Evolutionary conservation across 2,797 vertebrate species (phyloP).

Genomic region (Lycodopsis pacificus): DNA sequence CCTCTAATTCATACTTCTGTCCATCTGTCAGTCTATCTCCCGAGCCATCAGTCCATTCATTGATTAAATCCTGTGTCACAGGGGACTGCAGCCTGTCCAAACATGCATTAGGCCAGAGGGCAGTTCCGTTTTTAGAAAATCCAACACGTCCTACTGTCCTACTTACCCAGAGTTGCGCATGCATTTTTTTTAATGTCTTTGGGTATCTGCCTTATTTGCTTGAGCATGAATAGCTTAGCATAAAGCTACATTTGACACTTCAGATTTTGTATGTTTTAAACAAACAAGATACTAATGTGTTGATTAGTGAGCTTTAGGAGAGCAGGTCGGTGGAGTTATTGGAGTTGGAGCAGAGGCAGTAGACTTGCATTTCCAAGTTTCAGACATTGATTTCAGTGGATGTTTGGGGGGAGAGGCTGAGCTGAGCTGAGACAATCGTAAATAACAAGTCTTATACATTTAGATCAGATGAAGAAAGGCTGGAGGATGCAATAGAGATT

Average conservation of each 20-base stretch:
- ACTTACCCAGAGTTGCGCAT: background rate
- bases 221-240: background rate
- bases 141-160: slow-evolving; percentile 9
- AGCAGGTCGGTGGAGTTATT: background rate
- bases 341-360: background rate
- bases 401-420: slow-evolving; percentile 6
- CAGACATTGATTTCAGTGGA: slow-evolving; percentile 18
- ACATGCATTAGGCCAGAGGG: background rate
- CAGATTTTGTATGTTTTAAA: background rate
- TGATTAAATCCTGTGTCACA: slow-evolving; percentile 4
- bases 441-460: background rate
- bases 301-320: background rate
- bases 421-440: background rate
- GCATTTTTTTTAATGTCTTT: background rate
- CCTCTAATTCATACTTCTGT: background rate
- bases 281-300: background rate
- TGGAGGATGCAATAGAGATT: background rate
- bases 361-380: background rate
- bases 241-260: background rate
- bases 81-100: background rate
- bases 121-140: slow-evolving; percentile 7
- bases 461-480: background rate
- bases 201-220: background rate
- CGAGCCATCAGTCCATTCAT: background rate
- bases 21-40: background rate